Evolutionary conservation across 2,888 invertebrate species (phyloP).

Genomic region (Zygothrica quintamaculata): DNA sequence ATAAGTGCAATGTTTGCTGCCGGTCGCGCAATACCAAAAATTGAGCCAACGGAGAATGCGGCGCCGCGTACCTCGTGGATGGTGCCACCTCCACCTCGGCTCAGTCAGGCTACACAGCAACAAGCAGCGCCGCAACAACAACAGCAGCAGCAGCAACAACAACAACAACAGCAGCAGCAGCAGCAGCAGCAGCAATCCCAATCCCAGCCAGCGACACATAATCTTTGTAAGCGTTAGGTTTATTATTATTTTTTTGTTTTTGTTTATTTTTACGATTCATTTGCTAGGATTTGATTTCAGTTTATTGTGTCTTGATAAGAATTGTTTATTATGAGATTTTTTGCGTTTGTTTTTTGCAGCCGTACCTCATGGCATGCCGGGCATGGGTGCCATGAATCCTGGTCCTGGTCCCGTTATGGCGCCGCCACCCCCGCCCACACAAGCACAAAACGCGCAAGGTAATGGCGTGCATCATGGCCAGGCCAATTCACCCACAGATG

Average conservation of each 20-base stretch:
- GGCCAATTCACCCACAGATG: constrained; percentile 80
- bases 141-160: constrained; percentile 63
- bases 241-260: constrained; percentile 37
- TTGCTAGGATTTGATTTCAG: constrained; percentile 12
- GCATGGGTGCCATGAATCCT: constrained; percentile 82
- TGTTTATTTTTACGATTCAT: constrained; percentile 26
- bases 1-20: constrained; percentile 84
- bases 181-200: constrained; percentile 57
- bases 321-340: not conserved
- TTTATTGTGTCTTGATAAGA: not conserved
- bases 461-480: constrained; percentile 82
- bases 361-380: constrained; percentile 83
- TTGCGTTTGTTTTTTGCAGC: constrained; percentile 70
- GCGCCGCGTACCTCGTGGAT: constrained; percentile 83
- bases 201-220: constrained; percentile 72
- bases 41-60: constrained; percentile 83
- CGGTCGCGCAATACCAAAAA: constrained; percentile 85
- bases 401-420: constrained; percentile 82
- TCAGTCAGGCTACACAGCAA: constrained; percentile 62
- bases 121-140: too few relatives aligned
- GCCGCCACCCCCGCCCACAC: constrained; percentile 81
- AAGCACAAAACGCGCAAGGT: constrained; percentile 81
- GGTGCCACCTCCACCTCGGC: constrained; percentile 83
- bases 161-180: constrained; percentile 59
- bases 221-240: constrained; percentile 84